phyloP scores from a whole-genome alignment of 2,113 vertebrate genomes.

The Ophiodon elongatus region DNA sequence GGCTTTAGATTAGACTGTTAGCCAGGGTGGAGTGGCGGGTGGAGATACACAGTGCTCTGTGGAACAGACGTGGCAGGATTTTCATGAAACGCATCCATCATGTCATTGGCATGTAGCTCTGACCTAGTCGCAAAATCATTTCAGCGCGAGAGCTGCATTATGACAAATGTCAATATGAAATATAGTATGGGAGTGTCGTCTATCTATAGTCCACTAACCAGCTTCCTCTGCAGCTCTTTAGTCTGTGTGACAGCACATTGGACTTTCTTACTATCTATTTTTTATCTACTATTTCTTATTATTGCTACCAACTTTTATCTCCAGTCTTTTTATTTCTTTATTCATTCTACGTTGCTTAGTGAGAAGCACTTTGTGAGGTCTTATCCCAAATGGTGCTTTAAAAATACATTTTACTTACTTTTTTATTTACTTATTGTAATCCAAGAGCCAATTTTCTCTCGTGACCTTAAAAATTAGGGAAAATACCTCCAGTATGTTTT shows the following conservation, averaged over 20 bases:
- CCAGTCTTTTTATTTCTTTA: neutral
- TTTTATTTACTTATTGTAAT: neutral
- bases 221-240: conserved; percentile 15
- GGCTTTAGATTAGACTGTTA: conserved; percentile 59
- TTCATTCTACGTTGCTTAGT: neutral
- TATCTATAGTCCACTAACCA: conserved; percentile 16
- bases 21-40: neutral
- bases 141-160: conserved; percentile 37
- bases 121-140: conserved; percentile 47
- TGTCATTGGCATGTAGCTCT: conserved; percentile 15
- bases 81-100: conserved; percentile 68
- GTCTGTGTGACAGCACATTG: neutral
- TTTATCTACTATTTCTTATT: neutral
- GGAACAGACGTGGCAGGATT: conserved; percentile 39
- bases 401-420: neutral
- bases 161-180: conserved; percentile 59
- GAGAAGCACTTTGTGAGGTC: neutral
- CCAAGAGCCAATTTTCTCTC: neutral
- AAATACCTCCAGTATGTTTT: neutral
- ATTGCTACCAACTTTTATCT: neutral
- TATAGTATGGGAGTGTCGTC: conserved; percentile 8
- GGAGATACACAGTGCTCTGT: neutral
- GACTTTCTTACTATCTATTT: neutral
- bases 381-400: neutral
- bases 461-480: conserved; percentile 46